Evolutionary conservation across 2,888 invertebrate genomes (phyloP), one percentile per base, ranked within the genome.

Genomic region (Acrobasis suavella): DNA sequence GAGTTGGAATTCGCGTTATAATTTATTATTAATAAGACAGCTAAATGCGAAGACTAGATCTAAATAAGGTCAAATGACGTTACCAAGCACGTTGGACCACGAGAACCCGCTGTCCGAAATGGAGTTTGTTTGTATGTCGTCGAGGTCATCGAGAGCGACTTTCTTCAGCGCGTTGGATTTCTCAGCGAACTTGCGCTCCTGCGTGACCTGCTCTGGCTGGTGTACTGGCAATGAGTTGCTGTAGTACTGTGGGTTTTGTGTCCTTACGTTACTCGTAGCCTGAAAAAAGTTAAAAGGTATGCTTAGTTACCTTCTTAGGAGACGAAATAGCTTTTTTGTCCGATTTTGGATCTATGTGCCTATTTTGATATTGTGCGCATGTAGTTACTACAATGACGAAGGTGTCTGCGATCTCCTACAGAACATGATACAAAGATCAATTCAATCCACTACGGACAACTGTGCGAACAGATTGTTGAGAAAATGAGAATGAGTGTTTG

Each of bases 161-260:
- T 98, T 98, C 90, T 98, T 98, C 77, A 96, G 94, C 15, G 96
- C 95, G 81, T 97, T 98, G 14, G 97, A 96, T 83, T 98, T 98
- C 81, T 97, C 97, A 0, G 96, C 97, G 83, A 96, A 97, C 92
- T 97, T 98, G 68, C 97, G 93, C 66, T 95, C 95, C 73, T 95
- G 81, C 73, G 90, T 79, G 78, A 91, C 66, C 88, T 90, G 77
- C 83, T 83, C 84, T 64, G 79, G 78, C 54, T 82, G 82, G 38
- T 80, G 78, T 61, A 75, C 70, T 50, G 89, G 88, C 67, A 87
- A 75, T 17, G 92, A 88, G 70, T 92, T 90, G 76, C 89, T 91
- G 81, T 91, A 92, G 73, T 92, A 92, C 70, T 90, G 90, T 1
- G 88, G 85, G 66, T 87, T 86, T 69, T 92, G 91, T 75, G 89